Base-by-base conservation (phyloP, 2,888 invertebrate genomes). In the Corythucha ciliata region DNA sequence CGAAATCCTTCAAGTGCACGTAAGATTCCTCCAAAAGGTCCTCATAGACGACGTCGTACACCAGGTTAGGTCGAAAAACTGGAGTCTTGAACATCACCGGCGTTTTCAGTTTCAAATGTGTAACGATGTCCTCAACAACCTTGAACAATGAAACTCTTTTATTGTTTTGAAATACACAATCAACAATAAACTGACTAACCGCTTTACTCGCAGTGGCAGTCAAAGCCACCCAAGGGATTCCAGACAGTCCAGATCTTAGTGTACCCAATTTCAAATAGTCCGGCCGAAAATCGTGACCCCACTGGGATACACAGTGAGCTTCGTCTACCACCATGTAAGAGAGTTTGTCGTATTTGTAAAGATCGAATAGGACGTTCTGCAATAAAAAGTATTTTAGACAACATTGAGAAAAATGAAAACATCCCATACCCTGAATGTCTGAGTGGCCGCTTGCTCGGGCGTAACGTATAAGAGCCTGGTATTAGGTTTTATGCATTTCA, bases 281-380 rank as follows among this genome's bases (percentile, higher is more conserved):
- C 0, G 92, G 92, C 6, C 93, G 75, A 68, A 98, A 98, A 69
- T 97, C 96, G 70, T 97, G 97, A 0, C 98, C 98, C 98, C 97
- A 99, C 63, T 97, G 87, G 63, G 92, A 93, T 0, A 98, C 91
- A 72, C 94, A 94, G 70, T 94, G 94, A 2, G 93, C 94, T 72
- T 99, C 98, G 70, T 99, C 98, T 10, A 98, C 85, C 20, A 94
- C 83, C 62, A 98, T 80, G 68, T 89, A 92, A 0, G 86, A 83
- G 4, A 98, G 70, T 65, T 88, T 81, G 49, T 83, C 78, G 63
- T 79, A 78, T 62, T 81, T 82, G 49, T 79, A 70, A 59, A 94
- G 70, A 61, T 80, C 77, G 21, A 77, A 73, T 55, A 86, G 71
- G 33, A 55, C 22, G 18, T 49, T 49, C 41, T 49, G 49, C 10